Conservation (phyloP, 2,113 vertebrate genomes). For the Nerophis lumbriciformis region DNA sequence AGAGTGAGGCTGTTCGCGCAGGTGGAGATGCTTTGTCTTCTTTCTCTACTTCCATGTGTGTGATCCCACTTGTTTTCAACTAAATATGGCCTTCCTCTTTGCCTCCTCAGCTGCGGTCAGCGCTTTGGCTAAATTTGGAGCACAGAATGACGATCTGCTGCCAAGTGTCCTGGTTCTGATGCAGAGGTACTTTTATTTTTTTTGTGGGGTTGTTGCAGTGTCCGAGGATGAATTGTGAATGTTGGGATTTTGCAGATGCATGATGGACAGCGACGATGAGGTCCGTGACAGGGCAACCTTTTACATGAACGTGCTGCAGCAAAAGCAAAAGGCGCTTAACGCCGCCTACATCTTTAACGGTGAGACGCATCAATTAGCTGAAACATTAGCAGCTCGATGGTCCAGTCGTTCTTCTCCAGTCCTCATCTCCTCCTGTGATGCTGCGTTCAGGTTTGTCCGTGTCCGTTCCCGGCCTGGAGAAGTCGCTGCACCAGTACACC, state of each 20-base stretch:
- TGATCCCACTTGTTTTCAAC: neutral
- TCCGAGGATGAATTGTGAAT: neutral
- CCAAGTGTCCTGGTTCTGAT: conserved; percentile 94
- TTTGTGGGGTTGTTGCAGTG: neutral
- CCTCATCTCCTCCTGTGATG: neutral
- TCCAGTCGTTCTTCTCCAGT: neutral
- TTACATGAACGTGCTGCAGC: conserved; percentile 93
- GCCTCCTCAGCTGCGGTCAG: conserved; percentile 84
- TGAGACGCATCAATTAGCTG: conserved; percentile 46
- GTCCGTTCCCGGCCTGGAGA: conserved; percentile 92
- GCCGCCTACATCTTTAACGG: conserved; percentile 94
- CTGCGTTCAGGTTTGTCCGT: conserved; percentile 79
- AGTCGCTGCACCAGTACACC: conserved; percentile 92
- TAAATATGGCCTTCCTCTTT: neutral
- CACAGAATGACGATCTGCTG: conserved; percentile 93
- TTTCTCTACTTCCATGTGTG: neutral
- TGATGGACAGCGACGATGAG: conserved; percentile 98
- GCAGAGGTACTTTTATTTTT: conserved; percentile 77
- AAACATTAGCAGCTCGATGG: neutral
- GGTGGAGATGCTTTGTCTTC: conserved; percentile 67
- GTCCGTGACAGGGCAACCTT: conserved; percentile 95
- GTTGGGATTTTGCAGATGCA: conserved; percentile 75
- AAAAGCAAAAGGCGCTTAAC: conserved; percentile 91
- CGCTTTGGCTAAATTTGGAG: conserved; percentile 94
- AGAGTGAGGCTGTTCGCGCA: conserved; percentile 92